Percentiles rank a stretch among this genome's conserved stretches.
These are phyloP conservation scores for Cenopis cana DNA, from an alignment of 2,888 invertebrate genomes.

Conservation along the genomic window DNA sequence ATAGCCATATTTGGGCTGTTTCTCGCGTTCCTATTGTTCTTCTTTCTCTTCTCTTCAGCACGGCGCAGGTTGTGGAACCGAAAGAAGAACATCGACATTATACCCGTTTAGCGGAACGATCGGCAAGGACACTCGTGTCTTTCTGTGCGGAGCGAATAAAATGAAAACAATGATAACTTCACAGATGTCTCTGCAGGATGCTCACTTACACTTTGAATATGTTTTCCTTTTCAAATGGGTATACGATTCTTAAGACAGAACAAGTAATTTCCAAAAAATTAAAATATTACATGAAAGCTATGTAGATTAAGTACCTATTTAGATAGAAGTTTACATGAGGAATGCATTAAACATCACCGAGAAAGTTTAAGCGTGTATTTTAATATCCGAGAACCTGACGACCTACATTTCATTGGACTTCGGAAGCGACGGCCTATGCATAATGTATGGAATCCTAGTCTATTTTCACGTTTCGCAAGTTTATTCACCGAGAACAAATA, in stretches of 20 bases:
- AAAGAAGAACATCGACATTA: constrained; percentile 98
- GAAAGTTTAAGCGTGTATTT: constrained; percentile 23
- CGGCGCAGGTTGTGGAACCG: constrained; percentile 96
- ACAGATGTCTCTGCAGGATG: constrained; percentile 35
- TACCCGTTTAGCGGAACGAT: constrained; percentile 62
- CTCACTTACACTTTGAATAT: constrained; percentile 41
- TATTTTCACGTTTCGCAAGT: constrained; percentile 23
- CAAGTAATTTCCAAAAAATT: neutral
- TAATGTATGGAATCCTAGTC: constrained; percentile 35
- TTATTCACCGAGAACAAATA: constrained; percentile 7
- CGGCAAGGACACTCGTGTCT: constrained; percentile 42
- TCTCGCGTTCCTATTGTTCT: constrained; percentile 59
- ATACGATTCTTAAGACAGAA: constrained; percentile 6
- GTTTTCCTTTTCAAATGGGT: constrained; percentile 5
- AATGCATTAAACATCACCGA: constrained; percentile 14
- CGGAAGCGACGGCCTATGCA: constrained; percentile 30
- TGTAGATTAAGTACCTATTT: neutral
- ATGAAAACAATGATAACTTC: constrained; percentile 38
- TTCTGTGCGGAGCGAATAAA: constrained; percentile 35
- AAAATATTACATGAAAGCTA: constrained; percentile 3
- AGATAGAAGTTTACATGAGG: constrained; percentile 11
- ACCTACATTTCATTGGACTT: constrained; percentile 40
- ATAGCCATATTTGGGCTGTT: constrained; percentile 66
- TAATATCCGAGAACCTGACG: constrained; percentile 21
- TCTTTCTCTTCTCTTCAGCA: constrained; percentile 87